A percentile compares a stretch with the other conserved stretches of the same genome.
These are phyloP conservation scores for Malacosoma neustria DNA, from an alignment of 2,888 invertebrate species.

Conservation along the genomic window DNA sequence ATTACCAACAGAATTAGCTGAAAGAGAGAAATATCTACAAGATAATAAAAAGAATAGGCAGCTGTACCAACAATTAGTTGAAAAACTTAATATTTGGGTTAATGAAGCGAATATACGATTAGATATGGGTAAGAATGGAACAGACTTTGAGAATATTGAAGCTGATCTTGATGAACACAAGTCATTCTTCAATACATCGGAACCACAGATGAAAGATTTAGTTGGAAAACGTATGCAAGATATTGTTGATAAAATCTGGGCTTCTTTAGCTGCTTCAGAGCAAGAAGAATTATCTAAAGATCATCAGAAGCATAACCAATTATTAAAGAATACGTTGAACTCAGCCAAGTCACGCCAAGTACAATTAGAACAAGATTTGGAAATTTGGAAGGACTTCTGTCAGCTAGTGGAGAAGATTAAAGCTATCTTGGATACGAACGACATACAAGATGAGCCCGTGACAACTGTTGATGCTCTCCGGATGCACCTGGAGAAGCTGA, in stretches of 20 bases:
- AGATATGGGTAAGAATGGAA: conserved; percentile 86
- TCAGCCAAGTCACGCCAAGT: conserved; percentile 88
- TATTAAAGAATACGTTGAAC: conserved; percentile 87
- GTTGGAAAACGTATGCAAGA: conserved; percentile 88
- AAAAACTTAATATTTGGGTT: conserved; percentile 88
- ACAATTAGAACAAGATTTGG: conserved; percentile 86
- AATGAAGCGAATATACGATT: conserved; percentile 87
- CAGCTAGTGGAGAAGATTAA: conserved; percentile 85
- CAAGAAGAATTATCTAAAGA: conserved; percentile 89
- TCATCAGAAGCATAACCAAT: conserved; percentile 86
- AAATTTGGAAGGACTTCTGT: conserved; percentile 90
- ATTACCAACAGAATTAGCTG: conserved; percentile 86
- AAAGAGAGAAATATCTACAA: conserved; percentile 86
- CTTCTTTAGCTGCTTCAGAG: conserved; percentile 85
- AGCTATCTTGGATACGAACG: conserved; percentile 82
- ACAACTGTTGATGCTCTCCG: conserved; percentile 87
- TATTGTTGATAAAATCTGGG: conserved; percentile 91
- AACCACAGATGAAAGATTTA: conserved; percentile 84
- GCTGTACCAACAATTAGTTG: conserved; percentile 84
- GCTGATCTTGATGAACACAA: conserved; percentile 91
- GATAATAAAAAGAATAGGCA: conserved; percentile 84
- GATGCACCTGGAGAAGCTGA: conserved; percentile 87
- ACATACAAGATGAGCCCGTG: conserved; percentile 86
- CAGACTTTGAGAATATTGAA: conserved; percentile 90
- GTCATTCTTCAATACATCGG: conserved; percentile 85